phyloP scores from a whole-genome alignment of 1,140 invertebrate species.

The Calephelis virginiensis region DNA sequence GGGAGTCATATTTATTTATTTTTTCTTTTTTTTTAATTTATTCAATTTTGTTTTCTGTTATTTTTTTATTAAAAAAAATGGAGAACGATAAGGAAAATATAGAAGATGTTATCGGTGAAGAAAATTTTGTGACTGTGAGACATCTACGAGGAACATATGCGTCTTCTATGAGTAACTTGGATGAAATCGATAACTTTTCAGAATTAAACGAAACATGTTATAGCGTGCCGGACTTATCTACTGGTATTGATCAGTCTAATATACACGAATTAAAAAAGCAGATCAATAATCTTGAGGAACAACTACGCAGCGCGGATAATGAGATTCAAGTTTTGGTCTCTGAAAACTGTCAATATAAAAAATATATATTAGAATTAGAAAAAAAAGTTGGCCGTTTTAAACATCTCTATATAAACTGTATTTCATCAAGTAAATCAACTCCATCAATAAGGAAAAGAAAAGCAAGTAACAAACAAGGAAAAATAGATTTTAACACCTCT shows the following conservation, averaged over 20 bases:
- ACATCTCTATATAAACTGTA: not conserved
- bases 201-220: not conserved
- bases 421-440: not conserved
- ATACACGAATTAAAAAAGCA: slow-evolving; percentile 1
- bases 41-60: no score
- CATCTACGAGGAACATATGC: not conserved
- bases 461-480: no score
- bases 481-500: no score
- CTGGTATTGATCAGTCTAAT: not conserved
- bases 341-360: no score
- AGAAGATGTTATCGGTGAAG: not conserved
- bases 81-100: not conserved
- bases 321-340: no score
- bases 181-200: not conserved
- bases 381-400: no score
- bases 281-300: no score
- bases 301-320: no score
- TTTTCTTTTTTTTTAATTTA: no score
- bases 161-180: slow-evolving; percentile 1
- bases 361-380: no score
- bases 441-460: no score
- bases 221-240: not conserved
- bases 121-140: not conserved
- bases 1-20: no score
- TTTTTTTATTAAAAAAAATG: not conserved